Percentiles rank a stretch among this genome's conserved stretches.
phyloP scores from a whole-genome alignment of 2,113 vertebrate species.

The Daphoenositta chrysoptera region DNA sequence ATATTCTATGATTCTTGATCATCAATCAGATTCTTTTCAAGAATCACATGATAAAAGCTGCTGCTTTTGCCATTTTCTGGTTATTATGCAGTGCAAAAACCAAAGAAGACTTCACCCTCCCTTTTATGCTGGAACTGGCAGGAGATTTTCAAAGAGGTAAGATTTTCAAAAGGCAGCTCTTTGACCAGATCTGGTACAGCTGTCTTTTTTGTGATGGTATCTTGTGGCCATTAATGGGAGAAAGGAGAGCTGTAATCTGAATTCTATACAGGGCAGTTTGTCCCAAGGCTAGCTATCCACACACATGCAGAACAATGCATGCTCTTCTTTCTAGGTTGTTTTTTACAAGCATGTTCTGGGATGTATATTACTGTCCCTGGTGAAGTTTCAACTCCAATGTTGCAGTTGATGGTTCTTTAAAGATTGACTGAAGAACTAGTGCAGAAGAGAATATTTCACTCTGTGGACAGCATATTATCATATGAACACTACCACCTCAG shows the following conservation, averaged over 20 bases:
- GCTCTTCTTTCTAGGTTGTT: background rate
- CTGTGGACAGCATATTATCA: background rate
- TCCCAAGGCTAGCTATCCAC: background rate
- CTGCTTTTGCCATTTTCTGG: background rate
- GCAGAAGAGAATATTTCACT: background rate
- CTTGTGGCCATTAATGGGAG: background rate
- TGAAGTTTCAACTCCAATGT: background rate
- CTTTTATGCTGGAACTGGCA: background rate
- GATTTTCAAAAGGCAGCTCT: background rate
- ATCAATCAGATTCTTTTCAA: background rate
- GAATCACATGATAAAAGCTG: background rate
- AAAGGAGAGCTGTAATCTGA: background rate
- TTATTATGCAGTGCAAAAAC: background rate
- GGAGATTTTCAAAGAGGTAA: too few species aligned
- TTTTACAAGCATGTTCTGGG: background rate
- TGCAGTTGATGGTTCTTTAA: background rate
- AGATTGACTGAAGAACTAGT: background rate
- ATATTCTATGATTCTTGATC: too few species aligned
- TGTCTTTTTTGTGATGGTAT: background rate
- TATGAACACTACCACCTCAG: background rate
- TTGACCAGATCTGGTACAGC: background rate
- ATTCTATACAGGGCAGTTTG: background rate
- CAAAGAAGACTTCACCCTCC: background rate
- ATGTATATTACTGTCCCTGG: background rate
- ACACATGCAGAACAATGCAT: background rate